Percentiles rank a stretch among this genome's conserved stretches.
Evolutionary conservation across 2,797 vertebrate genomes (phyloP).

Genomic region (Toxotes lorentzi): DNA sequence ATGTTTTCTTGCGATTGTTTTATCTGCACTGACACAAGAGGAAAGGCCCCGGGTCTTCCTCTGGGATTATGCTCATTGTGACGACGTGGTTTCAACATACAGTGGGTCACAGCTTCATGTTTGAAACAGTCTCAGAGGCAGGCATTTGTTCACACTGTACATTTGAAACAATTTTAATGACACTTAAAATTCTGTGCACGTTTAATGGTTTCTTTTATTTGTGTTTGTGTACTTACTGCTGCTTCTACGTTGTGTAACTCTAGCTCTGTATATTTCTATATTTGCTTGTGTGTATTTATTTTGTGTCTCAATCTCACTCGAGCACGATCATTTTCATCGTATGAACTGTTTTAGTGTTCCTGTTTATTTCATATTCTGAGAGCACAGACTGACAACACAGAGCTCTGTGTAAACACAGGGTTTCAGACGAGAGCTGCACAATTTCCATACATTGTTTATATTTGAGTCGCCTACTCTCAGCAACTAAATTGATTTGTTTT

Average conservation of each 20-base stretch:
- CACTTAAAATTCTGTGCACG: background rate
- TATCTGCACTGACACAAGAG: constrained; percentile 10
- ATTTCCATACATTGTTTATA: background rate
- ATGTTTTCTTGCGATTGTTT: constrained; percentile 62
- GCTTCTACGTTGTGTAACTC: background rate
- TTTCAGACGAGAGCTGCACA: background rate
- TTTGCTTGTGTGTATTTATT: constrained; percentile 1
- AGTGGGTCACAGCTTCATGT: background rate
- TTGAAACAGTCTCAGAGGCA: background rate
- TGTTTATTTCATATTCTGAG: constrained; percentile 2
- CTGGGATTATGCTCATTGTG: background rate
- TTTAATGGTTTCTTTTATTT: background rate
- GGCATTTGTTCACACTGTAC: background rate
- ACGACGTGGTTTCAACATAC: background rate
- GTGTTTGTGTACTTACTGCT: background rate
- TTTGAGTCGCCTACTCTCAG: background rate
- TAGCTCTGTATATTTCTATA: background rate
- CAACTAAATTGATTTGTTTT: background rate
- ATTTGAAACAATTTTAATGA: background rate
- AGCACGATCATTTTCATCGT: background rate
- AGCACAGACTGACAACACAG: background rate
- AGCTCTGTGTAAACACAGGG: background rate
- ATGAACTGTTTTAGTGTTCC: background rate
- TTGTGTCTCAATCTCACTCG: background rate
- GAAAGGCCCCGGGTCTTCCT: constrained; percentile 17